Conservation (phyloP, 2,888 invertebrate species). For the Trichogramma evanescens region DNA sequence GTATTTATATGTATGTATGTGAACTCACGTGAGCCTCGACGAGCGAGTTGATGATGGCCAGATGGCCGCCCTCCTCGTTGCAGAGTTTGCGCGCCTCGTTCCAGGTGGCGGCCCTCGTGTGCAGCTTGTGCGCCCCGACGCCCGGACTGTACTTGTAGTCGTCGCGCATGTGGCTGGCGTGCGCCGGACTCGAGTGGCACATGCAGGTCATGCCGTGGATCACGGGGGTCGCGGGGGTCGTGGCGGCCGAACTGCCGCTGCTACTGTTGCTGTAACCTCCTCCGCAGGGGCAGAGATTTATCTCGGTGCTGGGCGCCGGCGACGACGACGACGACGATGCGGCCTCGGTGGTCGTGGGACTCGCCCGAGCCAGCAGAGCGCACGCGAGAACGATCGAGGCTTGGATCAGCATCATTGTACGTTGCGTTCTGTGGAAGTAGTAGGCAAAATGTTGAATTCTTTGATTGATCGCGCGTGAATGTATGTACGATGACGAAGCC, state of each 20-base stretch:
- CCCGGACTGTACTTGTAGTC: conserved; percentile 36
- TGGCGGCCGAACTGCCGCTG: not conserved
- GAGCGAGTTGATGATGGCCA: conserved; percentile 32
- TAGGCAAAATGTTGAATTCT: no score
- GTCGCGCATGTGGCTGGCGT: conserved; percentile 26
- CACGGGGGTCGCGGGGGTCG: conserved; percentile 8
- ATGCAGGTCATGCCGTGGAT: conserved; percentile 35
- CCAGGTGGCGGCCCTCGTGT: conserved; percentile 33
- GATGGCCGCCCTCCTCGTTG: conserved; percentile 38
- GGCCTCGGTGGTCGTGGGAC: not conserved
- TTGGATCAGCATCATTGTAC: not conserved
- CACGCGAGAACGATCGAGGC: not conserved
- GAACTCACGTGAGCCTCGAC: conserved; percentile 26
- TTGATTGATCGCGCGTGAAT: no score
- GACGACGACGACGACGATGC: not conserved
- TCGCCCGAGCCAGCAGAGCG: not conserved
- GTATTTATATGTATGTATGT: not conserved
- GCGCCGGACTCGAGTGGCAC: conserved; percentile 29
- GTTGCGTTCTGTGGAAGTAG: no score
- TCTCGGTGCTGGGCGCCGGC: not conserved
- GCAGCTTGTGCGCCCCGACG: conserved; percentile 37
- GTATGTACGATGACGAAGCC: no score
- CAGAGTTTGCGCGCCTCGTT: conserved; percentile 38
- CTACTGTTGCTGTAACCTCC: not conserved
- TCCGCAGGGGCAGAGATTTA: conserved; percentile 9